These are phyloP conservation scores for Eciton burchellii DNA, from an alignment of 1,140 invertebrate genomes.

Conservation along the genomic window DNA sequence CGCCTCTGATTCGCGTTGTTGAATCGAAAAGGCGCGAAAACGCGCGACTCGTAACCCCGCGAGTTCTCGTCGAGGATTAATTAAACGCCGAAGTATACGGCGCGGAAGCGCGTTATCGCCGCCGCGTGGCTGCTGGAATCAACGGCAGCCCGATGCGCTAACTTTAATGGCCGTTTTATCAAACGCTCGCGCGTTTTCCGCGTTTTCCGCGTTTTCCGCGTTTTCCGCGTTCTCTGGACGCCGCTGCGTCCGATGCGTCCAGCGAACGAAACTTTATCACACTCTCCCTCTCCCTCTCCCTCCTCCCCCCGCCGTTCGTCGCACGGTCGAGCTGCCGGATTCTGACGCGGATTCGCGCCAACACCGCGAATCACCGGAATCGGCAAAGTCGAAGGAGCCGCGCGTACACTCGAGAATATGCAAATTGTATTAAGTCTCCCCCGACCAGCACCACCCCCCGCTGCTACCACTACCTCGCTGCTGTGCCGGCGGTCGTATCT, in stretches of 20 bases:
- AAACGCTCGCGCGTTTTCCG: constrained; percentile 26
- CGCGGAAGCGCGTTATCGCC: constrained; percentile 6
- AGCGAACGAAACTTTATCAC: too few relatives aligned
- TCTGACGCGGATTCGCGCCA: constrained; percentile 8
- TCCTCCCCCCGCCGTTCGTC: too few relatives aligned
- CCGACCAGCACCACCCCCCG: neutral
- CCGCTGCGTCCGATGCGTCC: too few relatives aligned
- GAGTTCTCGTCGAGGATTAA: constrained; percentile 32
- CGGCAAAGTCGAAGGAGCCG: constrained; percentile 3
- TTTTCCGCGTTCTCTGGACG: neutral
- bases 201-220: constrained; percentile 17
- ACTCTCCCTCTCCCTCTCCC: neutral
- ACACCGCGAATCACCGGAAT: constrained; percentile 4
- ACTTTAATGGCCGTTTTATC: constrained; percentile 30
- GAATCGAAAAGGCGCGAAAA: neutral
- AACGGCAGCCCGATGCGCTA: neutral
- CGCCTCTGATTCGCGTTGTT: neutral
- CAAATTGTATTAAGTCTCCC: constrained; percentile 80
- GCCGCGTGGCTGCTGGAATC: constrained; percentile 3
- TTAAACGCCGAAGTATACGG: constrained; percentile 18
- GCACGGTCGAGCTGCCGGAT: neutral
- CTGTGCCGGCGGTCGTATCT: constrained; percentile 68
- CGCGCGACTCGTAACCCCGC: neutral
- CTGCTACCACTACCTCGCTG: constrained; percentile 39
- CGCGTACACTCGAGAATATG: constrained; percentile 75